phyloP scores from a whole-genome alignment of 2,797 vertebrate genomes.

The Pseudochirops cupreus region DNA sequence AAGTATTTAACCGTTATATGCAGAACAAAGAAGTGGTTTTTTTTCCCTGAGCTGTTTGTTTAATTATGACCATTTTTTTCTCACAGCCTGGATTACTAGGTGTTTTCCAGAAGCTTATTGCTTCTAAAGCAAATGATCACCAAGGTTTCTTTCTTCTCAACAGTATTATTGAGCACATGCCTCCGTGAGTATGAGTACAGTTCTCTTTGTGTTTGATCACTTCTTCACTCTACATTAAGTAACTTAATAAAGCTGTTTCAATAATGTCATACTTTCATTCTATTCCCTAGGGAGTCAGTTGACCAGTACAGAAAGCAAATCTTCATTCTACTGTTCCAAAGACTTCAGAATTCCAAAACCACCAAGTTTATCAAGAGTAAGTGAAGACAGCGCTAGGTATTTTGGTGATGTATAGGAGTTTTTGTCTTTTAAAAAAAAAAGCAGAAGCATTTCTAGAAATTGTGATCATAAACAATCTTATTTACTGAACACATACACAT shows the following conservation, averaged over 20 bases:
- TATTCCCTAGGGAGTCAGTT: constrained; percentile 91
- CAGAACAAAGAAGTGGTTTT: background rate
- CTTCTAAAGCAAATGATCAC: constrained; percentile 98
- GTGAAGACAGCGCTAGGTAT: constrained; percentile 67
- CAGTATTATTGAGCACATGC: constrained; percentile 98
- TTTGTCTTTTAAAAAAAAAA: constrained; percentile 14
- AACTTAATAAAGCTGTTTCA: constrained; percentile 35
- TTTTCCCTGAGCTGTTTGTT: constrained; percentile 28
- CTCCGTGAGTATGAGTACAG: constrained; percentile 89
- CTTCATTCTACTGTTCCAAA: constrained; percentile 98
- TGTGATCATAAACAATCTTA: background rate
- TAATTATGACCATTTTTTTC: constrained; percentile 42
- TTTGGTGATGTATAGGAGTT: constrained; percentile 30
- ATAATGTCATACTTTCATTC: constrained; percentile 63
- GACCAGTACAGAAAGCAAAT: constrained; percentile 97
- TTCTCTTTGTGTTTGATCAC: background rate
- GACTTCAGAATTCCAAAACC: constrained; percentile 98
- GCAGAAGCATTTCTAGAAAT: background rate
- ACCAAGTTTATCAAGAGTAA: constrained; percentile 99
- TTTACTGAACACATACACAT: background rate
- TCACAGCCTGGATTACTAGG: constrained; percentile 95
- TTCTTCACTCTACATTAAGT: background rate
- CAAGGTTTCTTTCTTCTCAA: constrained; percentile 99
- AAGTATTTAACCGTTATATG: background rate
- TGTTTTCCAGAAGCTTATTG: constrained; percentile 98